Percentiles rank a stretch among this genome's conserved stretches.
phyloP scores from a whole-genome alignment of 2,888 invertebrate species.

The Cosmopolites sordidus region DNA sequence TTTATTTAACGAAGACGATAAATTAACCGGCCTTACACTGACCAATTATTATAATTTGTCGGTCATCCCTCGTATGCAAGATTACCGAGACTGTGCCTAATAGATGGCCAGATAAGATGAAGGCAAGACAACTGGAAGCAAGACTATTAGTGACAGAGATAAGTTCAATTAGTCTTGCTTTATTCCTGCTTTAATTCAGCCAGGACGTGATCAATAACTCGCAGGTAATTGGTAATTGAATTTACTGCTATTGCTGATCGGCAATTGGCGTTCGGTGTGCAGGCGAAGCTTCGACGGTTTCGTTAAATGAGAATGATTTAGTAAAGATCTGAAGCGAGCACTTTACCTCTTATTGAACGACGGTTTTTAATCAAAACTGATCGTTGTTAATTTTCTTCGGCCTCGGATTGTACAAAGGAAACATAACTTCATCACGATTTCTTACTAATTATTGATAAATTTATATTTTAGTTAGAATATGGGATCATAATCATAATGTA shows the following conservation, averaged over 20 bases:
- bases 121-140: conserved; percentile 5
- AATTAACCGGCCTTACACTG: too few species aligned
- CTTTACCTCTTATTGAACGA: too few species aligned
- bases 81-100: not conserved
- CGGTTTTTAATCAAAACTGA: too few species aligned
- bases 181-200: conserved; percentile 20
- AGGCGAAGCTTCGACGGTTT: not conserved
- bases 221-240: conserved; percentile 16
- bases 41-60: too few species aligned
- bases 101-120: conserved; percentile 32
- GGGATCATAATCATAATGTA: too few species aligned
- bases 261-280: not conserved
- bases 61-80: not conserved
- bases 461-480: too few species aligned
- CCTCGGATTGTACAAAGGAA: too few species aligned
- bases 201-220: conserved; percentile 17
- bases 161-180: conserved; percentile 28
- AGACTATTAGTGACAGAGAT: conserved; percentile 18
- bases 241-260: conserved; percentile 6
- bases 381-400: too few species aligned
- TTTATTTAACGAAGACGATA: too few species aligned
- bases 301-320: not conserved
- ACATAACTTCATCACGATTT: too few species aligned
- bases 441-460: too few species aligned
- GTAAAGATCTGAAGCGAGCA: too few species aligned